A percentile compares a stretch with the other conserved stretches of the same genome.
Conservation (phyloP, 1,140 invertebrate species). For the Drosophila bocki region DNA sequence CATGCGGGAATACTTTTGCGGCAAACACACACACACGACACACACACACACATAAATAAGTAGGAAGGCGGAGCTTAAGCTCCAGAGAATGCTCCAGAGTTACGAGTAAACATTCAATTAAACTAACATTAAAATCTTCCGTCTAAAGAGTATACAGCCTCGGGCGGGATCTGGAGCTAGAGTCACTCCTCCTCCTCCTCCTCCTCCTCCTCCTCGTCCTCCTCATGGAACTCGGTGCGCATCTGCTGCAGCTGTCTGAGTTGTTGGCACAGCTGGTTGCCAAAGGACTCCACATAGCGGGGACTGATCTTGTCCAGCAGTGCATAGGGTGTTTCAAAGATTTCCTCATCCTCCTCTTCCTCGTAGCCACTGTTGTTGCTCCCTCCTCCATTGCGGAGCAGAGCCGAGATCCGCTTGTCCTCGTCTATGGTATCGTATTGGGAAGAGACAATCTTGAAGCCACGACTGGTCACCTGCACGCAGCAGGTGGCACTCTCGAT, state of each 20-base stretch:
- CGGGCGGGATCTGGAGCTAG: slow-evolving; percentile 22
- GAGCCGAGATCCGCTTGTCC: slow-evolving; percentile 57
- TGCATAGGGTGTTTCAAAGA: slow-evolving; percentile 93
- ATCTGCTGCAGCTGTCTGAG: slow-evolving; percentile 81
- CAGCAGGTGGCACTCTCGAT: slow-evolving; percentile 90
- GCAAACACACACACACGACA: slow-evolving; percentile 44
- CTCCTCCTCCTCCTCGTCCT: slow-evolving; percentile 66
- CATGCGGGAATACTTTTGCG: slow-evolving; percentile 69
- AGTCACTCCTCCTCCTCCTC: slow-evolving; percentile 60
- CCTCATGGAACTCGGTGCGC: slow-evolving; percentile 75
- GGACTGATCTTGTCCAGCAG: slow-evolving; percentile 92
- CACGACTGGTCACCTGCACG: slow-evolving; percentile 89
- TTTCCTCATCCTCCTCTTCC: slow-evolving; percentile 60
- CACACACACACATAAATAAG: slow-evolving; percentile 23
- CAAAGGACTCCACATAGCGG: slow-evolving; percentile 91
- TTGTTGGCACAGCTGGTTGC: slow-evolving; percentile 88
- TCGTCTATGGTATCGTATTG: slow-evolving; percentile 87
- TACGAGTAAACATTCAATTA: slow-evolving; percentile 77
- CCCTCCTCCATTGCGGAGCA: slow-evolving; percentile 7
- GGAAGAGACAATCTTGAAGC: slow-evolving; percentile 91
- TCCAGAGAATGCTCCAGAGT: slow-evolving; percentile 21
- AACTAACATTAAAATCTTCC: slow-evolving; percentile 76
- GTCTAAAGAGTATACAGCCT: slow-evolving; percentile 76
- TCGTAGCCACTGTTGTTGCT: background rate
- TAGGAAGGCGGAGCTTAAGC: slow-evolving; percentile 28